Base-by-base conservation (phyloP, 1,140 invertebrate genomes). In the Drosophila elegans region DNA sequence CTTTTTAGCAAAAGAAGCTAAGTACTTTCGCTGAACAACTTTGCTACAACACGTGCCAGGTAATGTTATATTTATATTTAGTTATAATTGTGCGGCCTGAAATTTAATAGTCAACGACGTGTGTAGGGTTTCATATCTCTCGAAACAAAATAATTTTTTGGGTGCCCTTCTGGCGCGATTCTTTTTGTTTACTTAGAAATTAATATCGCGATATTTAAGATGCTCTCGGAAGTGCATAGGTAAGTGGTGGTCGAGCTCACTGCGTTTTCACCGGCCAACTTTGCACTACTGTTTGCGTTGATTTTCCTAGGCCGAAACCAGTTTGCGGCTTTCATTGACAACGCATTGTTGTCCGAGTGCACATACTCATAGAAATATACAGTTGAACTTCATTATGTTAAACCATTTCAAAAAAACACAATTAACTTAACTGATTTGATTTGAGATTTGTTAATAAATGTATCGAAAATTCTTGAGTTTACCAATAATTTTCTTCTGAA, bases 261-360 rank as follows among this genome's bases (percentile, higher is more conserved):
- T 41, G 52, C 44, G 36, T 38, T 68, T 63, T 63, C 38, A 59
- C 16, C 38, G 55, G 34, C 62, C 13, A 42, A 42, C 60, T 69
- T 44, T 44, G 25, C 64, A 56, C 64, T 71, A 41, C 63, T 41
- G 67, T 78, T 71, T 74, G 59, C 44, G 51, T 74, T 49, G 27
- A 36, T 55, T 56, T 51, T 64, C 60, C 61, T 74, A 62, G 44
- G 25, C 53, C 41, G 21, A 78, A 78, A 78, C 76, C 75, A 64
- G 75, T 78, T 78, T 78, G 76, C 49, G 67, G 75, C 68, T 78
- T 78, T 73, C 68, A 78, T 78, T 78, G 75, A 72, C 75, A 55
- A 56, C 53, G 59, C 66, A 71, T 78, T 78, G 75, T 71, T 78
- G 54, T 41, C 60, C 60, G 48, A 68, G 38, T 68, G 39, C 64